A percentile compares a stretch with the other conserved stretches of the same genome.
These are phyloP conservation scores for Lepidurus arcticus DNA, from an alignment of 1,140 invertebrate genomes.

Conservation along the genomic window DNA sequence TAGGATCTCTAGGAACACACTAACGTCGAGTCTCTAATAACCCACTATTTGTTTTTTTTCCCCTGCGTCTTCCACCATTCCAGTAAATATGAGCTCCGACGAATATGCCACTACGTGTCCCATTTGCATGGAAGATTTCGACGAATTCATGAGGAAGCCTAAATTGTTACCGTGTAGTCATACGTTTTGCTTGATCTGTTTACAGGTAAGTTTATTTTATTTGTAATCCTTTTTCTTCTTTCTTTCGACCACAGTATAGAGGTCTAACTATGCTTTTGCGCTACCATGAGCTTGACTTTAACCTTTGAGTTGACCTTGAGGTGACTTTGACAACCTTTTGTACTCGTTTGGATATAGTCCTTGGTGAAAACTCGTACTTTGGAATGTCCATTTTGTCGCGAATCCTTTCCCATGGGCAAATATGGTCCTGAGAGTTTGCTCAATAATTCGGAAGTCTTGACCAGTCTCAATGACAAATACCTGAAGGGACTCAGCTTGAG, in stretches of 20 bases:
- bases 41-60: neutral
- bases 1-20: neutral
- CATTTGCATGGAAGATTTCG: constrained; percentile 24
- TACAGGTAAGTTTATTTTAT: constrained; percentile 7
- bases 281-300: neutral
- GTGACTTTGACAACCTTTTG: neutral
- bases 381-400: neutral
- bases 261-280: too few species aligned
- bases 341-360: neutral
- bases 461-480: neutral
- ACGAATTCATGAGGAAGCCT: neutral
- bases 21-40: neutral
- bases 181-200: constrained; percentile 27
- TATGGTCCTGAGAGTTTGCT: neutral
- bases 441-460: neutral
- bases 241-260: neutral
- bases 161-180: constrained; percentile 26
- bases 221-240: neutral
- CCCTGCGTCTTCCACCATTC: neutral
- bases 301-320: too few species aligned
- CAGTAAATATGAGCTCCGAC: constrained; percentile 10
- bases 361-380: neutral
- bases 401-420: neutral
- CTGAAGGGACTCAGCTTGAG: neutral
- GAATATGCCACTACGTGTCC: neutral